A percentile compares a stretch with the other conserved stretches of the same genome.
Evolutionary conservation across 64 coral and sea anemone species (phyloP).

Genomic region (Acropora tenuis): DNA sequence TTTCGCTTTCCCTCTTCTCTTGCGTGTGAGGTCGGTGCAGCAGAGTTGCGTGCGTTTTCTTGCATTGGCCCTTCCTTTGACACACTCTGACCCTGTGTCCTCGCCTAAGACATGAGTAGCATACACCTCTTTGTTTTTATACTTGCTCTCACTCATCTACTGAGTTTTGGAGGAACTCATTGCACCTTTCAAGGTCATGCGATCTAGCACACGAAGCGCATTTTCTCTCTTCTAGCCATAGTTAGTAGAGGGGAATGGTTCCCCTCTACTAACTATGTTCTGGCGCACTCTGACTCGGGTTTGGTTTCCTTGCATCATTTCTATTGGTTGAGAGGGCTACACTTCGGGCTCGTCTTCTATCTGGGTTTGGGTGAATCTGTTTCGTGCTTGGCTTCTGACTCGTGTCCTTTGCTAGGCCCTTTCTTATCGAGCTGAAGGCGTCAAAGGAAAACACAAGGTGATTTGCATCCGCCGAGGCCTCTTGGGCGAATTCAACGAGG

Average conservation of each 20-base stretch:
- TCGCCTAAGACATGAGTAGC: not conserved
- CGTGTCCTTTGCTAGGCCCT: slow-evolving; percentile 14
- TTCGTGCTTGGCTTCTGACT: not conserved
- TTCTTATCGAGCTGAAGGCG: slow-evolving; percentile 25
- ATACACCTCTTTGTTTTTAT: slow-evolving; percentile 9
- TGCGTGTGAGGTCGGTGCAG: not conserved
- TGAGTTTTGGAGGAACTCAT: slow-evolving; percentile 31
- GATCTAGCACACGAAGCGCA: slow-evolving; percentile 17
- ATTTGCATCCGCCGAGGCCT: slow-evolving; percentile 33
- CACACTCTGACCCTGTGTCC: not conserved
- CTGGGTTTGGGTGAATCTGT: not conserved
- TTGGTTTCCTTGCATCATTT: not conserved
- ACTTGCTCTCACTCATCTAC: slow-evolving; percentile 19
- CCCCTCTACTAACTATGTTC: too few relatives aligned
- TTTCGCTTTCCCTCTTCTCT: not conserved
- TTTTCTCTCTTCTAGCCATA: not conserved
- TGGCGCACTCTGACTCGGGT: not conserved
- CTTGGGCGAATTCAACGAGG: slow-evolving; percentile 22
- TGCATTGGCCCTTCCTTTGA: not conserved
- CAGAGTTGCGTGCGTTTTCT: not conserved
- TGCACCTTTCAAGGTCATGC: slow-evolving; percentile 23
- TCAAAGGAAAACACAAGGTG: slow-evolving; percentile 32
- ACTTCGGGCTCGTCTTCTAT: not conserved
- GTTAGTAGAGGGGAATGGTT: too few relatives aligned
- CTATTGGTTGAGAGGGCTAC: not conserved